These are phyloP conservation scores for Cassiopea andromeda DNA, from an alignment of 30 jellyfish, hydroid and myxozoan genomes.

Conservation along the genomic window DNA sequence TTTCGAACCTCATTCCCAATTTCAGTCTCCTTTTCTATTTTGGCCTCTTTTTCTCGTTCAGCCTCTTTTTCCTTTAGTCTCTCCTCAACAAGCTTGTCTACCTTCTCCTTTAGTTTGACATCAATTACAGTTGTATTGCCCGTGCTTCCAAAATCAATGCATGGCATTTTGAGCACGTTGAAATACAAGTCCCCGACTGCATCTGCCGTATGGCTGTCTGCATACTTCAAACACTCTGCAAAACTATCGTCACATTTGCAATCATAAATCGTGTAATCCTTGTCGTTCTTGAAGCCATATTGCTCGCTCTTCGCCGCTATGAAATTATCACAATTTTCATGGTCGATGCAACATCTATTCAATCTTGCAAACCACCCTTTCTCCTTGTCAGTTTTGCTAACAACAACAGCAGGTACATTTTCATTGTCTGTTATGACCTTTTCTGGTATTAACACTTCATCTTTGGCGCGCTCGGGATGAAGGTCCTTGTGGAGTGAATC, in stretches of 20 bases:
- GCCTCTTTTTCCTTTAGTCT: slow-evolving; percentile 26
- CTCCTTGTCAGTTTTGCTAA: slow-evolving; percentile 50
- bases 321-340: slow-evolving; percentile 82
- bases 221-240: slow-evolving; percentile 81
- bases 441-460: slow-evolving; percentile 10
- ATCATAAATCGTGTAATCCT: slow-evolving; percentile 86
- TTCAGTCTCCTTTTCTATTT: not conserved
- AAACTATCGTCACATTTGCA: slow-evolving; percentile 96
- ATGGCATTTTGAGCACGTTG: slow-evolving; percentile 89
- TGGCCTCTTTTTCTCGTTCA: slow-evolving; percentile 11
- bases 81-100: slow-evolving; percentile 34
- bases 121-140: slow-evolving; percentile 12
- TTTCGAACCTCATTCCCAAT: not conserved
- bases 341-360: slow-evolving; percentile 83
- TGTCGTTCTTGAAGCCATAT: slow-evolving; percentile 76
- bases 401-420: slow-evolving; percentile 52
- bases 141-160: slow-evolving; percentile 74
- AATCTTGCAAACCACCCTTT: slow-evolving; percentile 62
- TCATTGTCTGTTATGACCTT: slow-evolving; percentile 18
- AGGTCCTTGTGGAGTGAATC: slow-evolving; percentile 58
- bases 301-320: slow-evolving; percentile 84
- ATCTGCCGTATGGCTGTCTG: slow-evolving; percentile 88
- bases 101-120: not conserved
- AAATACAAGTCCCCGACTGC: slow-evolving; percentile 95
- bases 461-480: slow-evolving; percentile 46